Percentiles rank a stretch among this genome's conserved stretches.
Conservation (phyloP, 2,888 invertebrate species). For the Ophion ellenae region DNA sequence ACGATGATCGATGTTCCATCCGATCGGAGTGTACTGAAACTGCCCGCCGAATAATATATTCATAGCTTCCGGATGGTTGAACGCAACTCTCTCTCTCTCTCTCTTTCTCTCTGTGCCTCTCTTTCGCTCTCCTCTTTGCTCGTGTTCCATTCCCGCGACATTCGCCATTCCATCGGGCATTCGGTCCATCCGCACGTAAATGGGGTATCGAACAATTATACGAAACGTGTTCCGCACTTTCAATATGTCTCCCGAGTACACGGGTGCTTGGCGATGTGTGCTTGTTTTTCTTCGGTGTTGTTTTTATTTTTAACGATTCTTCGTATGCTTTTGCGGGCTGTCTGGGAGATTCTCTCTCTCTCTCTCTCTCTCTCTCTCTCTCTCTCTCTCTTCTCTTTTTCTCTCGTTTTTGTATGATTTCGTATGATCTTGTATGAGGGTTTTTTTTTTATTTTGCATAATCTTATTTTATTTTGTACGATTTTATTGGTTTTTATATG, state of each 20-base stretch:
- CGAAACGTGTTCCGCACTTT: constrained; percentile 66
- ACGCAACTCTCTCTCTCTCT: constrained; percentile 68
- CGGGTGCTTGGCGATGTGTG: constrained; percentile 7
- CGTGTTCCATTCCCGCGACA: constrained; percentile 36
- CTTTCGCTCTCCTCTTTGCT: constrained; percentile 2
- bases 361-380: too few relatives aligned
- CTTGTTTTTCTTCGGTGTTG: constrained; percentile 16
- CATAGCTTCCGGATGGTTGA: constrained; percentile 83
- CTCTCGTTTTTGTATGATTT: too few relatives aligned
- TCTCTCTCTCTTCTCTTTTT: too few relatives aligned
- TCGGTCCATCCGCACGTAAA: constrained; percentile 71
- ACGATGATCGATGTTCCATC: constrained; percentile 81
- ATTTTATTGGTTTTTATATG: too few relatives aligned
- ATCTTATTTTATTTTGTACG: too few relatives aligned
- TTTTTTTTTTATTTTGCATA: not conserved
- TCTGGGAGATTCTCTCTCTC: too few relatives aligned
- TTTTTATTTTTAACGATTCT: not conserved
- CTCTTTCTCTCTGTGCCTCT: constrained; percentile 69
- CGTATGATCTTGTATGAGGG: too few relatives aligned
- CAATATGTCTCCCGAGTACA: constrained; percentile 47
- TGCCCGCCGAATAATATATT: constrained; percentile 83
- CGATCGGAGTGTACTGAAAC: constrained; percentile 82
- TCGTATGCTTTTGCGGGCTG: too few relatives aligned
- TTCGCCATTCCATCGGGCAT: constrained; percentile 59
- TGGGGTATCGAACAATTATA: constrained; percentile 74